Base-by-base conservation (phyloP, 2,113 vertebrate genomes). In the Turdus rufiventris region DNA sequence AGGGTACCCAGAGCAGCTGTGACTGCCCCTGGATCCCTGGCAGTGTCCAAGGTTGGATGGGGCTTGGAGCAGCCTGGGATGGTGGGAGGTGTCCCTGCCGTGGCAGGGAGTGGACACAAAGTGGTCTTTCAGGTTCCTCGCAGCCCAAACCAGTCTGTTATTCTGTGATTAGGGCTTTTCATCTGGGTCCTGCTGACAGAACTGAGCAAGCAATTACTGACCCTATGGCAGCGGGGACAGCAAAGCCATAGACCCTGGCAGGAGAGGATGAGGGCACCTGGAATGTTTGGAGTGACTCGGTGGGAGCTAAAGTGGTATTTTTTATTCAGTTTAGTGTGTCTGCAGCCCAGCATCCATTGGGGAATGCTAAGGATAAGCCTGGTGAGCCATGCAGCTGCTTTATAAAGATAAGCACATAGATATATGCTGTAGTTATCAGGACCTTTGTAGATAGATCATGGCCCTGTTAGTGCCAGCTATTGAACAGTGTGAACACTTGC, bases 41-140 rank as follows among this genome's bases (percentile, higher is more conserved):
- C 0, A 75, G 29, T 68, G 71, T 0, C 56, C 87, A 18, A 48
- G 56, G 28, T 0, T 67, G 61, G 61, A 47, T 0, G 0, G 23
- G 25, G 11, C 38, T 68, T 4, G 71, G 56, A 56, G 31, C 40
- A 19, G 0, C 18, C 40, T 89, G 48, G 71, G 21, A 0, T 0
- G 4, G 62, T 42, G 71, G 40, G 6, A 76, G 6, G 8, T 31
- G 61, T 70, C 21, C 5, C 40, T 61, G 54, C 14, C 18, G 6
- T 61, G 28, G n/a, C 56, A 40, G 28, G 13, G 17, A 5, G 4
- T 61, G 28, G 28, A 38, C n/a, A 70, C 15, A 38, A 45, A 8
- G 26, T 28, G 38, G 2, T n/a, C 33, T 53, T 38, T 61, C 29
- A 53, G 18, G 26, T 53, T 33, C 18, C 24, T 54, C 0, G 0